Evolutionary conservation across 2,797 vertebrate species (phyloP), one percentile per base, ranked within the genome.

Genomic region (Tokudaia muenninki): DNA sequence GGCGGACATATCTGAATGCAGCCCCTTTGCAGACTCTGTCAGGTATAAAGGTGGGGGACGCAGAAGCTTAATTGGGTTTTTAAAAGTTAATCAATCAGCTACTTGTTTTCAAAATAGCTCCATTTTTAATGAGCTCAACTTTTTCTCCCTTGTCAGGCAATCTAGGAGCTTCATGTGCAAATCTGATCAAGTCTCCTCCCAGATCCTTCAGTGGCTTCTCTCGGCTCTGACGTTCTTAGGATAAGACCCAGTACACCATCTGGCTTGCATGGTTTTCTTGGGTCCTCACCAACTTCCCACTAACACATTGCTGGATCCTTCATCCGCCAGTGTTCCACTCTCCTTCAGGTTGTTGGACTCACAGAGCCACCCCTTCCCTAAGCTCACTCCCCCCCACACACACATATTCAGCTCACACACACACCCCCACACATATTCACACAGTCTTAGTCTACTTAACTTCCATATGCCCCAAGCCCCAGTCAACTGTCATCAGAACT

Each of bases 51-150:
- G 9, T 24, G 22, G 3, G 31, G 1, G 77, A 65, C 67, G 52
- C 31, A 29, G 44, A 57, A n/a, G 17, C 87, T 92, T 91, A 93
- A 90, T 78, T 91, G 86, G 88, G 65, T 57, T 61, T 78, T 91
- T 81, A 84, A 22, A 93, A 55, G 3, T 67, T 96, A 75, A 78
- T 87, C 67, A 61, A 77, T 94, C 83, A 92, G 41, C 47, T 70
- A 57, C 47, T 61, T 94, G 16, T n/a, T 97, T 97, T 88, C 14
- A 59, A 86, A 94, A 82, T 82, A 93, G 94, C 57, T 44, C 5
- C 0, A 3, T 52, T 94, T 97, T 95, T 88, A 55, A 79, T 37
- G 26, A 92, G 65, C 74, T 96, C 55, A 82, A 59, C 90, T 21
- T 84, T 52, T 41, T 50, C 86, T 61, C 50, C 8, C 0, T 37